Percentiles rank a stretch among this genome's conserved stretches.
Conservation (phyloP, 1,140 invertebrate species). For the Lasioglossum albipes region DNA sequence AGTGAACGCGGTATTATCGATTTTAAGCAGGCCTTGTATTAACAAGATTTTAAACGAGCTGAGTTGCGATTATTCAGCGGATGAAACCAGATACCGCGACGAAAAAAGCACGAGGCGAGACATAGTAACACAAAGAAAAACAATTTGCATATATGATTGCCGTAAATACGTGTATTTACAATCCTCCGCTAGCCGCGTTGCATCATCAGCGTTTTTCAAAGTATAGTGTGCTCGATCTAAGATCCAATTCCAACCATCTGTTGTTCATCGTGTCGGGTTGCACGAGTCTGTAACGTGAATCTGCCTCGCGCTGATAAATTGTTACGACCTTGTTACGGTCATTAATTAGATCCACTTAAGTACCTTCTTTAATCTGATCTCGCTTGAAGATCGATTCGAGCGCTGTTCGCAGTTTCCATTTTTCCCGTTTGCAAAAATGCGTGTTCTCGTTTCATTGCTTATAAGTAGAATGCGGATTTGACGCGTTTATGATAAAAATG, state of each 20-base stretch:
- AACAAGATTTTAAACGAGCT: no score
- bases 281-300: conserved; percentile 35
- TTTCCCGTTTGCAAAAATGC: no score
- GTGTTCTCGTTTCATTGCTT: no score
- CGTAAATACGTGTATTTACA: not conserved
- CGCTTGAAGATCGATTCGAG: conserved; percentile 15
- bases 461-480: no score
- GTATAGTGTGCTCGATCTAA: conserved; percentile 21
- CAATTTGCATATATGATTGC: not conserved
- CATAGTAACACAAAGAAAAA: not conserved
- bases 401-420: not conserved
- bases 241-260: conserved; percentile 47
- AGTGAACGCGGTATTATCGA: no score
- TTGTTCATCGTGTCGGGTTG: conserved; percentile 43
- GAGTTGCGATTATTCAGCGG: no score
- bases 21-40: no score
- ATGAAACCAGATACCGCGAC: no score
- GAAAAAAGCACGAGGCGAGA: no score
- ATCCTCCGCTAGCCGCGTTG: not conserved
- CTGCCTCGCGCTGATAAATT: conserved; percentile 43
- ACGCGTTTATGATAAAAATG: no score
- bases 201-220: conserved; percentile 13
- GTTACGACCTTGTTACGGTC: conserved; percentile 46
- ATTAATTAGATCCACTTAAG: conserved; percentile 46
- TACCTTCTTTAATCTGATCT: conserved; percentile 43